These are phyloP conservation scores for Ceratina japonica DNA, from an alignment of 1,140 invertebrate species.

Conservation along the genomic window DNA sequence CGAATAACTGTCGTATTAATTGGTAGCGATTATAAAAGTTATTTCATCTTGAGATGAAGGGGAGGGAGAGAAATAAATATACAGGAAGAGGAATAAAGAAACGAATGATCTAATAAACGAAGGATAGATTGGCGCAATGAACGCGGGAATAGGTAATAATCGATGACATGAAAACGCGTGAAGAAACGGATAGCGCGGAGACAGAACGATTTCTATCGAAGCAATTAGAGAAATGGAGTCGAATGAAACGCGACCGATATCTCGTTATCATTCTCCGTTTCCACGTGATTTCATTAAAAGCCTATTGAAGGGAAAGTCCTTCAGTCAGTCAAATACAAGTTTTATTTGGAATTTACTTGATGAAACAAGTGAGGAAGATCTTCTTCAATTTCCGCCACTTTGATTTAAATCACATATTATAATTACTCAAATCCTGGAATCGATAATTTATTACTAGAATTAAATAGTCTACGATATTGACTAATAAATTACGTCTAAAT, in stretches of 20 bases:
- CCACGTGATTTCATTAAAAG: constrained; percentile 40
- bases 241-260: constrained; percentile 32
- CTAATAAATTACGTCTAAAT: too few relatives aligned
- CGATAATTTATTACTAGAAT: neutral
- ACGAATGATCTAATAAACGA: constrained; percentile 11
- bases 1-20: too few relatives aligned
- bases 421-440: neutral
- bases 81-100: neutral
- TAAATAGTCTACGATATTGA: neutral
- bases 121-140: neutral
- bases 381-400: too few relatives aligned
- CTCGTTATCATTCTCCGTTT: constrained; percentile 30
- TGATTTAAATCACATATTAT: neutral
- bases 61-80: neutral
- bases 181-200: constrained; percentile 16
- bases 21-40: neutral
- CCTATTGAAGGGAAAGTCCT: constrained; percentile 6
- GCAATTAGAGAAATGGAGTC: constrained; percentile 40
- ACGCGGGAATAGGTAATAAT: constrained; percentile 13
- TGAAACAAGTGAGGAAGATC: neutral
- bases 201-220: constrained; percentile 10
- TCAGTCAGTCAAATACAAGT: constrained; percentile 13
- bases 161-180: constrained; percentile 18
- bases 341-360: constrained; percentile 1
- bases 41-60: too few relatives aligned